phyloP scores from a whole-genome alignment of 2,797 vertebrate species.

The Sebastes melanostomus region DNA sequence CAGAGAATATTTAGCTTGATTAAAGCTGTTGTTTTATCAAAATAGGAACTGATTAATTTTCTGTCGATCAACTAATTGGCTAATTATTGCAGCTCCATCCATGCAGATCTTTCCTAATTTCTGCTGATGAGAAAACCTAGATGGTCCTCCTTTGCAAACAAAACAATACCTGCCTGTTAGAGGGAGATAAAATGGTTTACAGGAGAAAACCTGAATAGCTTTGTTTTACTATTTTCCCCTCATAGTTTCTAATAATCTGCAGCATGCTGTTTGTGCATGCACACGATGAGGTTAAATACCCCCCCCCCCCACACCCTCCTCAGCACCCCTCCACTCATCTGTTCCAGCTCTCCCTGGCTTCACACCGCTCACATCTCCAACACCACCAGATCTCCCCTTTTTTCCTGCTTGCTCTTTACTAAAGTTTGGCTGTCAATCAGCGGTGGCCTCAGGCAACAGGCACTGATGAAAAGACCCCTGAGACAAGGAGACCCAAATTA shows the following conservation, averaged over 20 bases:
- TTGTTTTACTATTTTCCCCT: conserved; percentile 2
- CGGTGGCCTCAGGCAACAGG: conserved; percentile 91
- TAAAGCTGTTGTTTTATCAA: not conserved
- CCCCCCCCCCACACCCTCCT: conserved; percentile 18
- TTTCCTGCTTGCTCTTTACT: conserved; percentile 79
- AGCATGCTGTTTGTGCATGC: conserved; percentile 74
- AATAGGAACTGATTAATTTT: not conserved
- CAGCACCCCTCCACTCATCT: conserved; percentile 69
- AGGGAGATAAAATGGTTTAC: not conserved
- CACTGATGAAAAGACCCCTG: conserved; percentile 98
- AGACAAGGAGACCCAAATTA: conserved; percentile 97
- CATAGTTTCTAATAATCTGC: conserved; percentile 38
- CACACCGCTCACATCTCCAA: conserved; percentile 76
- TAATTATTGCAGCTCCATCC: not conserved
- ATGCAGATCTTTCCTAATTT: not conserved
- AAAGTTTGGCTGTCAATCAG: conserved; percentile 97
- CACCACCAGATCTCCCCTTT: conserved; percentile 74
- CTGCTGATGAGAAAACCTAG: not conserved
- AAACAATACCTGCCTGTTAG: not conserved
- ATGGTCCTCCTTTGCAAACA: not conserved
- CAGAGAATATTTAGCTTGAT: not conserved
- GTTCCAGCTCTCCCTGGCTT: conserved; percentile 72
- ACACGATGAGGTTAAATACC: conserved; percentile 71
- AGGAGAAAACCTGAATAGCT: not conserved
- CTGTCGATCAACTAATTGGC: not conserved